phyloP scores from a whole-genome alignment of 53 echinoderm and acorn worm species.

The Glandiceps talaboti region DNA sequence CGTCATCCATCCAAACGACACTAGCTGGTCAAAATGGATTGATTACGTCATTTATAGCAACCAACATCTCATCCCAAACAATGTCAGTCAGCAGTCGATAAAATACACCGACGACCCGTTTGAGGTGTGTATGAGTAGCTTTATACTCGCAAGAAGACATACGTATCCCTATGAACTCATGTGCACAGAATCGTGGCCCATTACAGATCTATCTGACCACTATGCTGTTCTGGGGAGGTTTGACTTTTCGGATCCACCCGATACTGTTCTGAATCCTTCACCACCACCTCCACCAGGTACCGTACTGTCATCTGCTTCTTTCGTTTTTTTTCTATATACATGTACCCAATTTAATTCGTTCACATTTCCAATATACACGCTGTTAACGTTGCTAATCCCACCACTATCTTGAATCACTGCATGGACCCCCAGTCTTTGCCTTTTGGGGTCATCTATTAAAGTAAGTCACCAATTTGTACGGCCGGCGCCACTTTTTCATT shows the following conservation, averaged over 20 bases:
- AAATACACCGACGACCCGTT: neutral
- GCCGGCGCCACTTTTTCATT: too few species aligned
- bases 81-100: neutral
- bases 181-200: neutral
- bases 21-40: neutral
- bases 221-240: neutral
- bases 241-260: neutral
- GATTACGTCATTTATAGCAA: constrained; percentile 7
- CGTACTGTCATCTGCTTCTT: too few species aligned
- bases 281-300: neutral
- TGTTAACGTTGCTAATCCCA: too few species aligned
- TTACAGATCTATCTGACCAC: constrained; percentile 1
- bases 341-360: neutral
- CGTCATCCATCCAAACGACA: neutral
- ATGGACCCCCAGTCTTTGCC: too few species aligned
- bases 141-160: neutral
- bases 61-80: neutral
- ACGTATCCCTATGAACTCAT: neutral
- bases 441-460: too few species aligned
- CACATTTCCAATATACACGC: neutral
- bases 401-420: too few species aligned
- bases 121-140: neutral
- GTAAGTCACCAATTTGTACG: too few species aligned
- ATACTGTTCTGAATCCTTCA: neutral
- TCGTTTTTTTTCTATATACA: too few species aligned